These are phyloP conservation scores for Tethea ocularis DNA, from an alignment of 2,888 invertebrate genomes.

Conservation along the genomic window DNA sequence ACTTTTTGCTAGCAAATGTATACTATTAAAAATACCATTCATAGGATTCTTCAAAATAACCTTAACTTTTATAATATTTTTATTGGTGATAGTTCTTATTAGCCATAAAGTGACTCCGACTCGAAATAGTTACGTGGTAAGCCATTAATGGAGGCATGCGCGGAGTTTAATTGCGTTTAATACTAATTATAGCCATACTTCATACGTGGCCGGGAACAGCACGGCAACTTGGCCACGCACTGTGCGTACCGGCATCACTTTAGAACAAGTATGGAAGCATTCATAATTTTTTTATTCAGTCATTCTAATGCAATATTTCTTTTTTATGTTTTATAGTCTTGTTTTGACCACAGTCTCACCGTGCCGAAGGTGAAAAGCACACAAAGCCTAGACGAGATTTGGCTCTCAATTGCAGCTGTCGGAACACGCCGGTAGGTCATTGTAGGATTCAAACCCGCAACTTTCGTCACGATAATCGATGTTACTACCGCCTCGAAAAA, in stretches of 20 bases:
- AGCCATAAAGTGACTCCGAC: background rate
- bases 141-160: conserved; percentile 32
- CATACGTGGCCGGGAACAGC: background rate
- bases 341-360: too few relatives aligned
- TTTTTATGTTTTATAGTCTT: too few relatives aligned
- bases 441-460: too few relatives aligned
- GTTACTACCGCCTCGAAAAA: too few relatives aligned
- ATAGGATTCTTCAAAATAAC: background rate
- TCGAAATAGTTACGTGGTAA: conserved; percentile 28
- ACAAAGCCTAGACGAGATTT: too few relatives aligned
- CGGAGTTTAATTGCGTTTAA: conserved; percentile 47
- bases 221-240: background rate
- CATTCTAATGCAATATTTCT: too few relatives aligned
- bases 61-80: background rate
- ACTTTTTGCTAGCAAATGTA: background rate
- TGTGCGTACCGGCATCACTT: conserved; percentile 13
- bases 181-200: conserved; percentile 30
- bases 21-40: background rate
- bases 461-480: too few relatives aligned
- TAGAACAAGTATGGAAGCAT: conserved; percentile 14
- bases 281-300: conserved; percentile 1
- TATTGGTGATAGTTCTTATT: conserved; percentile 2
- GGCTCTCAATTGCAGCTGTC: too few relatives aligned
- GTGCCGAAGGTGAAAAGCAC: too few relatives aligned
- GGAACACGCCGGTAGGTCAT: too few relatives aligned